Evolutionary conservation across 2,113 vertebrate genomes (phyloP), one percentile per base, ranked within the genome.

Genomic region (Scartelaos histophorus): DNA sequence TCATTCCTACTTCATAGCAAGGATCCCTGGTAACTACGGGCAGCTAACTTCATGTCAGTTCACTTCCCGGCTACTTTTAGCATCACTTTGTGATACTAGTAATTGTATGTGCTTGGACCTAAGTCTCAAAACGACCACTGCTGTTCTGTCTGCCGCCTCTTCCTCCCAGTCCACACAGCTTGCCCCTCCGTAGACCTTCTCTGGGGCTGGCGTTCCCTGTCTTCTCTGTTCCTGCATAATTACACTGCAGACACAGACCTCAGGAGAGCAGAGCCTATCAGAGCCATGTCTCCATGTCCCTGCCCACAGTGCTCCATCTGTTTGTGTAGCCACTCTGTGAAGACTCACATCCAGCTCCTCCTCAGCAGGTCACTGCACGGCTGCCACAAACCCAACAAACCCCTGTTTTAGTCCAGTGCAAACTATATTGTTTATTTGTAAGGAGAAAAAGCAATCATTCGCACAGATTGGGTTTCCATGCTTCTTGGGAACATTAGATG

Each of bases 291-390:
- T 79, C 67, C 34, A 76, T 76, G 82, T 75, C 43, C 73, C 76
- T 25, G 25, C 15, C 16, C 3, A 80, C 74, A 83, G 82, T 83
- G 79, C 71, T 79, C 85, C 85, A 82, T 87, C 89, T 88, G 87
- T 74, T 86, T 85, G 62, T 80, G 76, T 79, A 76, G 72, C 34
- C 75, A 82, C 70, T 69, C 22, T 7, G 78, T 69, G 65, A 80
- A 75, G 83, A 83, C 79, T 74, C 71, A 82, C 74, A 80, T 65
- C 75, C 70, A 74, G 75, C 78, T 71, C 10, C 66, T 73, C 71
- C 75, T 79, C 53, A 25, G 25, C 58, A 7, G 58, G 58, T 61
- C 58, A 22, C 54, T 56, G n/a, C 22, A 25, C 5, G 22, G 12
- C 56, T 24, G 56, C 56, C 7, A 29, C 29, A 29, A 4, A 29